phyloP scores from a whole-genome alignment of 2,797 vertebrate species.

The Falco novaeseelandiae region DNA sequence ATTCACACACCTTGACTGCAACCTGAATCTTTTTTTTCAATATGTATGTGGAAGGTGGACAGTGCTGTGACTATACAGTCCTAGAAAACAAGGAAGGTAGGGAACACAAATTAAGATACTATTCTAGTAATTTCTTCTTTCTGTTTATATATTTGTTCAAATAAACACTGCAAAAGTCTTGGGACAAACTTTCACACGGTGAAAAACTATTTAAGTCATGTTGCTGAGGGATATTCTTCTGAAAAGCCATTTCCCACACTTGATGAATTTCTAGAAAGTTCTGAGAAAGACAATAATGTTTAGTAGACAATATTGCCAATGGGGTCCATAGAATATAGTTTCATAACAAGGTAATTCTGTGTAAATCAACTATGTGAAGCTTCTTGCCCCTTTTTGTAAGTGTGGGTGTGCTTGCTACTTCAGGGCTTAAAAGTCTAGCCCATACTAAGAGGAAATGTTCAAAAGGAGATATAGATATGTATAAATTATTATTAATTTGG shows the following conservation, averaged over 20 bases:
- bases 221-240: neutral
- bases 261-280: neutral
- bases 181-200: neutral
- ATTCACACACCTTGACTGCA: neutral
- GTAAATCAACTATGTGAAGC: neutral
- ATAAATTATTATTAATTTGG: neutral
- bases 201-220: neutral
- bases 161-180: neutral
- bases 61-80: neutral
- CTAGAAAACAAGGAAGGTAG: neutral
- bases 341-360: neutral
- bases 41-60: fast-evolving
- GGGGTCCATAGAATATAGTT: neutral
- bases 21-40: neutral
- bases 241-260: neutral
- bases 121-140: neutral
- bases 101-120: neutral
- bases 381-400: neutral
- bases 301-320: neutral
- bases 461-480: neutral
- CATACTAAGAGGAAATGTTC: neutral
- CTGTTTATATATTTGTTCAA: neutral
- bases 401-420: neutral
- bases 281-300: neutral
- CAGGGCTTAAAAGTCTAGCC: neutral